phyloP scores from a whole-genome alignment of 37 sponge, comb jelly and placozoan genomes.

The Eunapius fragilis region DNA sequence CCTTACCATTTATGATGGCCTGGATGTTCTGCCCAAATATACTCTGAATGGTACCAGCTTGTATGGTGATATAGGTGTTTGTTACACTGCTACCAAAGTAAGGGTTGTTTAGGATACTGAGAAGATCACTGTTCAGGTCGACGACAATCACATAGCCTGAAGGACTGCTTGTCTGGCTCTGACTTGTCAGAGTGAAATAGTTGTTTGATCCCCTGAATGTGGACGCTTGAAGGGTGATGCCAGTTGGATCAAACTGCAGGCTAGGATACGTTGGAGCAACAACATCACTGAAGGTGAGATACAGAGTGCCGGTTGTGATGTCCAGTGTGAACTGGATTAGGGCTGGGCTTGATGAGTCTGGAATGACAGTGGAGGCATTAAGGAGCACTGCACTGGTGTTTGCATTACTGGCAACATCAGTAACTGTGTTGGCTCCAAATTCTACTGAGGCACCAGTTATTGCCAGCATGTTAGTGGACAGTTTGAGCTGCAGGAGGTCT shows the following conservation, averaged over 20 bases:
- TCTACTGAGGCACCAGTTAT: conserved; percentile 45
- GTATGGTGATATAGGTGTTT: conserved; percentile 72
- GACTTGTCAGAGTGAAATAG: conserved; percentile 74
- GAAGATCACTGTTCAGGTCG: conserved; percentile 58
- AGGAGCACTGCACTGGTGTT: background rate
- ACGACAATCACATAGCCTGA: conserved; percentile 61
- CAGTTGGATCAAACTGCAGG: conserved; percentile 76
- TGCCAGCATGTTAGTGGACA: conserved; percentile 23
- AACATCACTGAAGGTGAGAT: conserved; percentile 84
- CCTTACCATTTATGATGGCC: conserved; percentile 89
- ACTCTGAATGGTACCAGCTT: conserved; percentile 81
- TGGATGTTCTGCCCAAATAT: conserved; percentile 61
- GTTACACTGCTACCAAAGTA: conserved; percentile 51
- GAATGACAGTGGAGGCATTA: conserved; percentile 31
- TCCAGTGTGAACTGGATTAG: conserved; percentile 69
- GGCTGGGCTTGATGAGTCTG: conserved; percentile 63
- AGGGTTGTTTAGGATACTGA: conserved; percentile 56
- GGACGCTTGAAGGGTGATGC: conserved; percentile 76
- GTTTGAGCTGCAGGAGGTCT: conserved; percentile 66
- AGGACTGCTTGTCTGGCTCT: conserved; percentile 44
- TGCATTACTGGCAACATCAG: conserved; percentile 52
- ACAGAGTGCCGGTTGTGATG: conserved; percentile 44
- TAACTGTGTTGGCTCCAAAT: conserved; percentile 17
- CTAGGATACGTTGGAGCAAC: conserved; percentile 38
- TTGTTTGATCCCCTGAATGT: conserved; percentile 28